Conservation (phyloP, 2,113 vertebrate species). For the Microtus pennsylvanicus region DNA sequence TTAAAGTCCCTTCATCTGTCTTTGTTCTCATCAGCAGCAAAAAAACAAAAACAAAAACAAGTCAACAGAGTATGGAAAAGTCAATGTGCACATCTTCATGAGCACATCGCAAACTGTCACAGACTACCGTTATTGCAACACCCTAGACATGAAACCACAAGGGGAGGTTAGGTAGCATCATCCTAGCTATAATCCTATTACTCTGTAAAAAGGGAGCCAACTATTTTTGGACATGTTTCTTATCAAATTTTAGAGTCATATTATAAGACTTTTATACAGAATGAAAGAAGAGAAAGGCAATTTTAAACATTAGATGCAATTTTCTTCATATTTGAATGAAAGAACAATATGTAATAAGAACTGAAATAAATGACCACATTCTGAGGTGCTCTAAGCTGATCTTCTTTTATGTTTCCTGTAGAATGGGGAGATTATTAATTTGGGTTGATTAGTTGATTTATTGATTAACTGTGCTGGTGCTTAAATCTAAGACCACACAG, state of each 20-base stretch:
- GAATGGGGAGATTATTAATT: not conserved
- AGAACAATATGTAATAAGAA: not conserved
- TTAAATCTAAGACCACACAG: not conserved
- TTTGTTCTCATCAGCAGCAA: not conserved
- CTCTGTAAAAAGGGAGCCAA: not conserved
- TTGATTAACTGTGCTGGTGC: not conserved
- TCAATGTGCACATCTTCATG: not conserved
- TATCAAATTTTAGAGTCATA: not conserved
- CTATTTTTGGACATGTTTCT: not conserved
- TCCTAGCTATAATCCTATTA: not conserved
- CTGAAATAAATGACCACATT: not conserved
- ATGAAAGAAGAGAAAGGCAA: not conserved
- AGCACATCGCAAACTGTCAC: not conserved
- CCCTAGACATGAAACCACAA: not conserved
- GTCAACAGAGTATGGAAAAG: not conserved
- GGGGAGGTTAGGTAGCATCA: not conserved
- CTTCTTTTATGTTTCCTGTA: not conserved
- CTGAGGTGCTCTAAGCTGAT: not conserved
- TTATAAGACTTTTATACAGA: not conserved
- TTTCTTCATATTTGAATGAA: not conserved
- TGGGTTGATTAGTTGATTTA: not conserved
- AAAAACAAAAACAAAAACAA: not conserved
- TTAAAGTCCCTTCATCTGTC: not conserved
- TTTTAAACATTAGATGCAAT: constrained; percentile 38
- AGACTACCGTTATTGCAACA: not conserved